These are phyloP conservation scores for Lordiphosa andalusiaca DNA, from an alignment of 2,888 invertebrate species.

Conservation along the genomic window DNA sequence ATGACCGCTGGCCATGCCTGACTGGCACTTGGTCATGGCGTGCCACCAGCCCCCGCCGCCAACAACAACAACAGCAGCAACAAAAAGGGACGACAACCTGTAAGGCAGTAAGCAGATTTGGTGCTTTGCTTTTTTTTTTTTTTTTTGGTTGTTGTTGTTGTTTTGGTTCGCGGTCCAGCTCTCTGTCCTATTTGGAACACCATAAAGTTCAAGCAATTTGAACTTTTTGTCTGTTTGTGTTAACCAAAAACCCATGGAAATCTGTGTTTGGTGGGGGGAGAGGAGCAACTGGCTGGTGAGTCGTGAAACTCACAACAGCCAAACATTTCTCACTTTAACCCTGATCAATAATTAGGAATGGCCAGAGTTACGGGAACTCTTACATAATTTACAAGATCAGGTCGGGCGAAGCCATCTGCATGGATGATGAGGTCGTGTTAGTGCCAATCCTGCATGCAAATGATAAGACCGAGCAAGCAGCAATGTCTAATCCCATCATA, in stretches of 20 bases:
- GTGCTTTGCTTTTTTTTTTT: not conserved
- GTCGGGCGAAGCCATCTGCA: no score
- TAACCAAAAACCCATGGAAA: conserved; percentile 26
- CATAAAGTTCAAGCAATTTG: conserved; percentile 73
- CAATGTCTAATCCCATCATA: conserved; percentile 52
- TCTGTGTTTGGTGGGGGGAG: conserved; percentile 4
- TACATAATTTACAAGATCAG: no score
- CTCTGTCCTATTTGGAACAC: conserved; percentile 68
- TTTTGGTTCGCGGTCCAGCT: conserved; percentile 22
- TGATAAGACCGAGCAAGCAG: no score
- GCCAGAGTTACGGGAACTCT: no score
- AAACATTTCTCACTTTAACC: not conserved
- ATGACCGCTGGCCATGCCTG: conserved; percentile 40
- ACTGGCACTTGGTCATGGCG: conserved; percentile 34
- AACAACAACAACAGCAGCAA: no score
- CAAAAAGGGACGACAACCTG: conserved; percentile 72
- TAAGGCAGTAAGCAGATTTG: conserved; percentile 21
- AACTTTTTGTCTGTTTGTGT: conserved; percentile 44
- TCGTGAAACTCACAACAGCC: conserved; percentile 61
- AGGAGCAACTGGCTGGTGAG: conserved; percentile 45
- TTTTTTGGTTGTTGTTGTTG: no score
- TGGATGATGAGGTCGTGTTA: no score
- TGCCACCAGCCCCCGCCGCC: conserved; percentile 20
- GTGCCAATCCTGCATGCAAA: no score
- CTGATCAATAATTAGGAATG: no score